These are phyloP conservation scores for Euplexia lucipara DNA, from an alignment of 2,888 invertebrate genomes.

Conservation along the genomic window DNA sequence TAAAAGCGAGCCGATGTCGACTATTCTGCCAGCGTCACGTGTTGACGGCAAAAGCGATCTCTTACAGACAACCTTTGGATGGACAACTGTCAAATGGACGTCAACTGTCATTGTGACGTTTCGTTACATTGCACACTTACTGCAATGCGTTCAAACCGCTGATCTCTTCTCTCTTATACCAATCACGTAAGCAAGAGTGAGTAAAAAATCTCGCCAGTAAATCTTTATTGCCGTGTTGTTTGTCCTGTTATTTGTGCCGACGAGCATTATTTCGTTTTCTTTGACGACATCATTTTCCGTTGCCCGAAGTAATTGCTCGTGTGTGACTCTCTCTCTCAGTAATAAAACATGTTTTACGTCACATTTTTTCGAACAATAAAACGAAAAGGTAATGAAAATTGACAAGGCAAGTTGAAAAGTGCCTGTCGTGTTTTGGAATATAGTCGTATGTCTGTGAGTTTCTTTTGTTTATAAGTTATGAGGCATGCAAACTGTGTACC, in stretches of 20 bases:
- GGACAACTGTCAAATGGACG: no score
- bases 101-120: no score
- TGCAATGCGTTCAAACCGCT: conserved; percentile 46
- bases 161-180: conserved; percentile 45
- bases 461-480: conserved; percentile 19
- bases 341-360: conserved; percentile 68
- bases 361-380: conserved; percentile 60
- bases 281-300: conserved; percentile 84
- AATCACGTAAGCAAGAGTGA: conserved; percentile 61
- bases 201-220: conserved; percentile 87
- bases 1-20: no score
- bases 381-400: conserved; percentile 61
- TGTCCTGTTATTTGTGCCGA: conserved; percentile 85
- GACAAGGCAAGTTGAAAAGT: conserved; percentile 58
- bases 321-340: conserved; percentile 68
- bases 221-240: conserved; percentile 89
- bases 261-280: conserved; percentile 83
- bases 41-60: no score
- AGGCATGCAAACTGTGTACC: no score
- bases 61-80: no score
- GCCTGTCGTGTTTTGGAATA: conserved; percentile 16
- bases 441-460: conserved; percentile 18
- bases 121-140: no score
- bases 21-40: no score
- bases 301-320: conserved; percentile 78